Conservation (phyloP, 2,888 invertebrate genomes). For the Drosophila peninsularis region DNA sequence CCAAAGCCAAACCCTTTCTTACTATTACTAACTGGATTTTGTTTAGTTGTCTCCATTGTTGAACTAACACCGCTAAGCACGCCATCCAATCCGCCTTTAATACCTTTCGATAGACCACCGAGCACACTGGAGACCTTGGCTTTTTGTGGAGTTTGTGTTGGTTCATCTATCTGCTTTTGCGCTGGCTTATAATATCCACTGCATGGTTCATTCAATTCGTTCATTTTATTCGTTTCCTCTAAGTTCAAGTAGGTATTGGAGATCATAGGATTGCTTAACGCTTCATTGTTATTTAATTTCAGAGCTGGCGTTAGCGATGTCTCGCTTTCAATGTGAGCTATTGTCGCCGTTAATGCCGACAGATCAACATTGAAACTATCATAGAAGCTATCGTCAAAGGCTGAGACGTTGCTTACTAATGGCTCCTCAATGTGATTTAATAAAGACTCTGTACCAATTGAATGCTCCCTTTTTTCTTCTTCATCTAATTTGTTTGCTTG, state of each 20-base stretch:
- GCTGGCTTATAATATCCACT: conserved; percentile 65
- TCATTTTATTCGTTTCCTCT: not conserved
- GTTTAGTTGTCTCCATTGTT: conserved; percentile 39
- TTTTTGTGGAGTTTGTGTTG: conserved; percentile 49
- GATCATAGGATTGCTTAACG: not conserved
- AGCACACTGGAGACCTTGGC: conserved; percentile 78
- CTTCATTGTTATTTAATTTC: conserved; percentile 3
- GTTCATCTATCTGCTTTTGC: conserved; percentile 18
- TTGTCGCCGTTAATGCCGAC: conserved; percentile 61
- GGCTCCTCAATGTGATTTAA: not conserved
- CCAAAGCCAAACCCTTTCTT: conserved; percentile 78
- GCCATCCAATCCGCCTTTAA: conserved; percentile 81
- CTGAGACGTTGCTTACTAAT: conserved; percentile 16
- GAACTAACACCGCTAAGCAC: conserved; percentile 74
- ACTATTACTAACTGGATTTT: conserved; percentile 20
- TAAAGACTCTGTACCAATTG: not conserved
- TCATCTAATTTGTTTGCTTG: not conserved
- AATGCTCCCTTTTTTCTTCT: not conserved
- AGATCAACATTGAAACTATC: conserved; percentile 79
- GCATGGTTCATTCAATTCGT: conserved; percentile 25
- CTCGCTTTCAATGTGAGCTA: conserved; percentile 40
- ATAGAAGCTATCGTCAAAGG: conserved; percentile 80
- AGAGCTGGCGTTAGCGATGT: conserved; percentile 13
- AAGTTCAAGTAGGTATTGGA: not conserved
- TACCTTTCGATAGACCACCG: conserved; percentile 80